A percentile compares a stretch with the other conserved stretches of the same genome.
Evolutionary conservation across 2,888 invertebrate genomes (phyloP).

Genomic region (Sarcophaga carnaria): DNA sequence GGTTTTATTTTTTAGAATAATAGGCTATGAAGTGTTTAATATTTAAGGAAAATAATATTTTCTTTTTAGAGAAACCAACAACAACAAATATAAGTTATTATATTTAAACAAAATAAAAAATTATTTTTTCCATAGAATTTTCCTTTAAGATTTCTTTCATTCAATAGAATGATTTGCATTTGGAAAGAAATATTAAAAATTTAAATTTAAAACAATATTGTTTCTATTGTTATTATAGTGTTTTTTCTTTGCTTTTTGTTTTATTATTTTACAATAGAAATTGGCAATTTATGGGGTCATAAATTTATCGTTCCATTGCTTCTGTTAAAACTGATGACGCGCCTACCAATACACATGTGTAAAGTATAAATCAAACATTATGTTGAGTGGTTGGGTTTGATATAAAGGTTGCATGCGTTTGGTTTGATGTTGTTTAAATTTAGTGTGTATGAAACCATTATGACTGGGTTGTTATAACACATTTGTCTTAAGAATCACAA

Average conservation of each 20-base stretch:
- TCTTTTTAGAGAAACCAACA: background rate
- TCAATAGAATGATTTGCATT: too few relatives aligned
- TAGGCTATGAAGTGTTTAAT: background rate
- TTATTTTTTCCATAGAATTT: too few relatives aligned
- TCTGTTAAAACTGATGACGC: background rate
- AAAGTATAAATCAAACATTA: background rate
- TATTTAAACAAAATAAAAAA: background rate
- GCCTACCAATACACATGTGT: slow-evolving; percentile 4
- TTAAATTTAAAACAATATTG: too few relatives aligned
- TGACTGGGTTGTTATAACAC: background rate
- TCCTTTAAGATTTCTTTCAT: too few relatives aligned
- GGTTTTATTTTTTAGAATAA: background rate
- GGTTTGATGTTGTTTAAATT: background rate
- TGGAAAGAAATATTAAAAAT: too few relatives aligned
- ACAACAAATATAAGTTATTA: background rate
- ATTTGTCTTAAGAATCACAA: background rate
- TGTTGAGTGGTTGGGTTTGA: background rate
- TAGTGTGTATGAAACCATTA: background rate
- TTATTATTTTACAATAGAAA: slow-evolving; percentile 13
- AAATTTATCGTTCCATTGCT: slow-evolving; percentile 12
- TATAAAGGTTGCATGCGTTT: background rate
- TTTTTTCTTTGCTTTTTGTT: background rate
- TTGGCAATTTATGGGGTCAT: slow-evolving; percentile 11
- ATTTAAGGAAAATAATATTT: slow-evolving; percentile 18
- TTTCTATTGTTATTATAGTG: too few relatives aligned